A percentile compares a stretch with the other conserved stretches of the same genome.
Evolutionary conservation across 2,888 invertebrate species (phyloP).

Genomic region (Dendrolimus pini): DNA sequence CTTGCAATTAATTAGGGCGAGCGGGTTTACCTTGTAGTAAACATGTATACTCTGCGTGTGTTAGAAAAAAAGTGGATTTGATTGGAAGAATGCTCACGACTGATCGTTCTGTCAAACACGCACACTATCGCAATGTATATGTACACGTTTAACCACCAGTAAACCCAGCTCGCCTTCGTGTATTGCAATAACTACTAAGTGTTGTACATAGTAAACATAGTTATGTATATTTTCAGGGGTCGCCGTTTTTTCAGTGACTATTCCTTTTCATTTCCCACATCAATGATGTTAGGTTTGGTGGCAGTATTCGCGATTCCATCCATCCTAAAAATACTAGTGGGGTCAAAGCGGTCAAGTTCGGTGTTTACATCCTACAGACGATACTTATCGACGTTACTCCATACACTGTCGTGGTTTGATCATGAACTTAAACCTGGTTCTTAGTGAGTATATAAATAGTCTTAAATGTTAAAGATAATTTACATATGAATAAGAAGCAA

Average conservation of each 20-base stretch:
- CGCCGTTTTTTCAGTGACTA: conserved; percentile 83
- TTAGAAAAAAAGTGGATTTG: too few relatives aligned
- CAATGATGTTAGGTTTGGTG: conserved; percentile 86
- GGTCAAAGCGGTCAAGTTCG: conserved; percentile 83
- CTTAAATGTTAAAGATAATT: neutral
- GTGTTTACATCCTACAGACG: conserved; percentile 83
- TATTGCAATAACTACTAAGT: too few relatives aligned
- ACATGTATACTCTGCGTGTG: too few relatives aligned
- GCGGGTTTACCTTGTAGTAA: too few relatives aligned
- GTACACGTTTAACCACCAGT: too few relatives aligned
- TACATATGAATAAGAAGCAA: too few relatives aligned
- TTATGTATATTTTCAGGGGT: conserved; percentile 71
- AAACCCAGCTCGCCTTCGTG: too few relatives aligned
- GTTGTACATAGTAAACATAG: too few relatives aligned
- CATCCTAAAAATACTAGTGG: conserved; percentile 82
- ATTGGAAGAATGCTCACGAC: too few relatives aligned
- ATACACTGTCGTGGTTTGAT: conserved; percentile 87
- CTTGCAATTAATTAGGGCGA: too few relatives aligned
- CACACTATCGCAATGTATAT: too few relatives aligned
- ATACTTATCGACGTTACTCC: conserved; percentile 87
- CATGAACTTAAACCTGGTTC: conserved; percentile 79
- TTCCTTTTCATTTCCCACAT: conserved; percentile 80
- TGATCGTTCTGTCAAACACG: too few relatives aligned
- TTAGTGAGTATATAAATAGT: conserved; percentile 53
- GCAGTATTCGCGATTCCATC: conserved; percentile 85